A percentile compares a stretch with the other conserved stretches of the same genome.
phyloP scores from a whole-genome alignment of 1,140 invertebrate genomes.

The Cyclargus thomasi region DNA sequence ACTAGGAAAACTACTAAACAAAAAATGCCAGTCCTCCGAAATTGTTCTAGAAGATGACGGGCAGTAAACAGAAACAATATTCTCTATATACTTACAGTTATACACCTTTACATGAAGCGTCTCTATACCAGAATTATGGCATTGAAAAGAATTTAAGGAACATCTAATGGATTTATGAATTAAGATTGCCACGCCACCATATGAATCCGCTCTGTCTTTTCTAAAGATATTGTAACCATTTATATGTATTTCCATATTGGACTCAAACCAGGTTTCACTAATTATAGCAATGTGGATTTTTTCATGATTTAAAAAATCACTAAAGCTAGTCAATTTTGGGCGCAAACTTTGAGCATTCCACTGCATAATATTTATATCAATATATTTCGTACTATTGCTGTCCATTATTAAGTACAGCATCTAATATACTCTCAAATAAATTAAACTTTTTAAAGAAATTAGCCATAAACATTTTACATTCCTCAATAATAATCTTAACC shows the following conservation, averaged over 20 bases:
- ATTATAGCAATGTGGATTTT: slow-evolving; percentile 25
- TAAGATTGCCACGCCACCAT: slow-evolving; percentile 24
- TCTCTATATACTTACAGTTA: slow-evolving; percentile 23
- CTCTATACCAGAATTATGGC: slow-evolving; percentile 21
- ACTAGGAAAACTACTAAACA: slow-evolving; percentile 19
- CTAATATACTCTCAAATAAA: neutral
- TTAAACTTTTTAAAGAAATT: neutral
- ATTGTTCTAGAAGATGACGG: slow-evolving; percentile 17
- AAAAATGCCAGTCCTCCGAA: slow-evolving; percentile 20
- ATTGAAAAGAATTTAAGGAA: neutral
- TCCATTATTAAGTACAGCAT: neutral
- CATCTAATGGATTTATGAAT: slow-evolving; percentile 25
- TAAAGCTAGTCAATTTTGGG: slow-evolving; percentile 18
- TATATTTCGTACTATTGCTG: neutral
- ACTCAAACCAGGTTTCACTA: slow-evolving; percentile 26
- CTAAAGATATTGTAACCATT: slow-evolving; percentile 24
- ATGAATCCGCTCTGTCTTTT: slow-evolving; percentile 22
- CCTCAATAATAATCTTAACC: neutral
- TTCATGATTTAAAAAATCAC: slow-evolving; percentile 15
- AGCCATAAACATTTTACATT: neutral
- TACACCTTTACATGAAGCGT: slow-evolving; percentile 13
- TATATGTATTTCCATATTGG: slow-evolving; percentile 12
- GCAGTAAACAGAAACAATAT: slow-evolving; percentile 24
- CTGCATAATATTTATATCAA: slow-evolving; percentile 20
- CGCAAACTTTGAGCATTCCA: slow-evolving; percentile 26